Evolutionary conservation across 2,797 vertebrate species (phyloP).

Genomic region (Rallus crepitans): DNA sequence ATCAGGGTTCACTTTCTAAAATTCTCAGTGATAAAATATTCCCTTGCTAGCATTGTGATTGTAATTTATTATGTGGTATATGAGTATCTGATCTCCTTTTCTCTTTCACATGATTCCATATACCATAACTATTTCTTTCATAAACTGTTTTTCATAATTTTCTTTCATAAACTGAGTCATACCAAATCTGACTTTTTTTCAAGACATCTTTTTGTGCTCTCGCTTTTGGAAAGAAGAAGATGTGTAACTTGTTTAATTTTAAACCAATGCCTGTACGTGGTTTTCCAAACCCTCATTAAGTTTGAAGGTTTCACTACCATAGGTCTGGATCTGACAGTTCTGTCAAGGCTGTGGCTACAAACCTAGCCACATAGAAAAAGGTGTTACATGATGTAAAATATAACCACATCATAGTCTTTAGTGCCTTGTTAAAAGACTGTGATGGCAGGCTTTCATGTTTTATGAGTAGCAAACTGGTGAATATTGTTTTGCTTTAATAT

Average conservation of each 20-base stretch:
- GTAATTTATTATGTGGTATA: not conserved
- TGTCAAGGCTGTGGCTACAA: not conserved
- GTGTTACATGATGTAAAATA: not conserved
- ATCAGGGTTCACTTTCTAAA: not conserved
- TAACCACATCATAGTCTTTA: not conserved
- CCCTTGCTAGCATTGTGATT: not conserved
- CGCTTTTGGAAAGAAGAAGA: not conserved
- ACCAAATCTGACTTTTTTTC: not conserved
- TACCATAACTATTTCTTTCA: not conserved
- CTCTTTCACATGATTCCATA: not conserved
- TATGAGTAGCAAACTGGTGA: not conserved
- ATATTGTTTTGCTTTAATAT: not conserved
- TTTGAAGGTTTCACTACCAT: not conserved
- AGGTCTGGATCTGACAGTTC: not conserved
- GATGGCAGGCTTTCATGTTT: not conserved
- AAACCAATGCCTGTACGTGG: not conserved
- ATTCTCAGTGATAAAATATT: not conserved
- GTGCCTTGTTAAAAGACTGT: not conserved
- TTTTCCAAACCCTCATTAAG: not conserved
- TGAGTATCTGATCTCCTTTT: not conserved
- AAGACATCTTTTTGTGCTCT: not conserved
- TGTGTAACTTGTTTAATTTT: not conserved
- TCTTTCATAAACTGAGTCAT: not conserved
- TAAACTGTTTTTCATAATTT: not conserved
- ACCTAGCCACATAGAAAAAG: accelerated